Evolutionary conservation across 2,113 vertebrate genomes (phyloP).

Genomic region (Ciconia stormi): DNA sequence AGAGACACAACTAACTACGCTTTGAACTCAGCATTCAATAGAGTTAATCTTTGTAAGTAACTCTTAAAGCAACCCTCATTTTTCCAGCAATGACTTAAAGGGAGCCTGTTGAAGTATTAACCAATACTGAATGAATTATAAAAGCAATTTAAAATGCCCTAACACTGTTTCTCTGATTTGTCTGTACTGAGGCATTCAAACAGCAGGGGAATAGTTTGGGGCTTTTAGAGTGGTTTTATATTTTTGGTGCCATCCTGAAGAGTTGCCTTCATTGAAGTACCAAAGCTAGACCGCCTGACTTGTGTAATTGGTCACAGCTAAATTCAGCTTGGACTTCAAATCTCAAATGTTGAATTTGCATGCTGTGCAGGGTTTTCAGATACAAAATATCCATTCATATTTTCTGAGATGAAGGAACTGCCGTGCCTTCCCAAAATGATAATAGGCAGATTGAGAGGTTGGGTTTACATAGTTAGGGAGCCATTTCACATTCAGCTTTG

Average conservation of each 20-base stretch:
- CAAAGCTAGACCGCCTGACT: neutral
- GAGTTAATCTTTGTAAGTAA: neutral
- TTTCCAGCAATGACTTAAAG: neutral
- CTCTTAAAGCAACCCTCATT: neutral
- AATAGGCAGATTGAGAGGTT: neutral
- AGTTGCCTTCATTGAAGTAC: neutral
- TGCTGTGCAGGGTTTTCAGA: accelerated
- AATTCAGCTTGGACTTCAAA: neutral
- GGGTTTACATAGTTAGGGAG: neutral
- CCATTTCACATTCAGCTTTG: neutral
- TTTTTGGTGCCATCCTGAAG: neutral
- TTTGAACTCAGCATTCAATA: neutral
- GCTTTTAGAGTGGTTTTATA: neutral
- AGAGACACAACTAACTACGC: neutral
- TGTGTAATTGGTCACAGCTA: neutral
- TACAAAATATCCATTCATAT: neutral
- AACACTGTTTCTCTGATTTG: neutral
- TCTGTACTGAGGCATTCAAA: neutral
- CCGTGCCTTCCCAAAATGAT: neutral
- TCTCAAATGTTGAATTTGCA: neutral
- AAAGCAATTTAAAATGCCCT: neutral
- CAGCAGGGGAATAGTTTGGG: neutral
- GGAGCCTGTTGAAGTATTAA: neutral
- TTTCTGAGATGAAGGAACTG: neutral
- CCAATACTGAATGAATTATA: neutral